Conservation (phyloP, 2,113 vertebrate genomes). For the Sapayoa aenigma region DNA sequence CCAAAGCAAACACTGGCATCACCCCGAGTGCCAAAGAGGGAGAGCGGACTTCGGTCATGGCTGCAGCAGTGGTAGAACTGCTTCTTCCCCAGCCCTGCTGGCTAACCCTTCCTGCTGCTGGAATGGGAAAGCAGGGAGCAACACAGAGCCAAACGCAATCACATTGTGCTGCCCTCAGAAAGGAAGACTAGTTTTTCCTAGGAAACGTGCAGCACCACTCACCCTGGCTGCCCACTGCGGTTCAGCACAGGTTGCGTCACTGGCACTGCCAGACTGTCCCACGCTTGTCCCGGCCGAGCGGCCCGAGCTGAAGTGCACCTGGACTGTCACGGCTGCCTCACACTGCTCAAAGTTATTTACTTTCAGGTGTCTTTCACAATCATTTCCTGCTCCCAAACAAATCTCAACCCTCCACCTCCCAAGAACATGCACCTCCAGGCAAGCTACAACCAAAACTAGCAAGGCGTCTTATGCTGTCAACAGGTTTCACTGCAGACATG, state of each 20-base stretch:
- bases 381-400: background rate
- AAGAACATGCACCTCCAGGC: background rate
- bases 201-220: rapidly evolving
- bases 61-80: background rate
- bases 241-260: background rate
- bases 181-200: background rate
- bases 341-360: background rate
- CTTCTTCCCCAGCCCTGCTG: background rate
- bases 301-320: background rate
- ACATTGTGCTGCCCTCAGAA: background rate
- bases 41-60: background rate
- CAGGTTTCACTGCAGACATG: background rate
- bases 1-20: background rate
- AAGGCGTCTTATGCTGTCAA: background rate
- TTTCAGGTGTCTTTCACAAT: background rate
- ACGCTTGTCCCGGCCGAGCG: rapidly evolving
- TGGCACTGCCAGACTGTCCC: rapidly evolving
- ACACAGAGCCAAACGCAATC: rapidly evolving
- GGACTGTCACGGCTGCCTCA: background rate
- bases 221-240: rapidly evolving
- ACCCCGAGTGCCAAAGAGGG: rapidly evolving
- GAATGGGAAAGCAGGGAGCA: rapidly evolving
- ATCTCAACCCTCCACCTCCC: background rate
- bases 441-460: background rate
- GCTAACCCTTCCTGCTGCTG: background rate